Evolutionary conservation across 2,888 invertebrate species (phyloP).

Genomic region (Troides oblongomaculatus): DNA sequence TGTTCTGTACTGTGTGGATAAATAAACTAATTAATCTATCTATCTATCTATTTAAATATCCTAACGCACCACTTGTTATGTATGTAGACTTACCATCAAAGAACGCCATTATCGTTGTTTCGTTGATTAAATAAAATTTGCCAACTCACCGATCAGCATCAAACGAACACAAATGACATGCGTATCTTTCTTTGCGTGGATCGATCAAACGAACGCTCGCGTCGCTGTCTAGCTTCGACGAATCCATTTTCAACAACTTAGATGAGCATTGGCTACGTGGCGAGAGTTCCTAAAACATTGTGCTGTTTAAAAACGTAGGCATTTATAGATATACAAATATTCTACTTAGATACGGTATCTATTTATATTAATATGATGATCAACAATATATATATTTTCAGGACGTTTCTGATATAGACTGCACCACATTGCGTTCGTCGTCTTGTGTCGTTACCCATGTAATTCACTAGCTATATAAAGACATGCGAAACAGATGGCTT

Average conservation of each 20-base stretch:
- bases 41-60: too few species aligned
- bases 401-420: too few species aligned
- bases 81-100: background rate
- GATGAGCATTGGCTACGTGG: slow-evolving; percentile 55
- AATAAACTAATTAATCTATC: too few species aligned
- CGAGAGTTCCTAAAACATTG: slow-evolving; percentile 43
- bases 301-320: background rate
- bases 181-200: slow-evolving; percentile 48
- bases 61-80: too few species aligned
- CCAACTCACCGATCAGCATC: slow-evolving; percentile 61
- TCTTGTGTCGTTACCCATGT: too few species aligned
- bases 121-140: background rate
- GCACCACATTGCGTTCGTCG: too few species aligned
- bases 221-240: slow-evolving; percentile 36
- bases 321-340: background rate
- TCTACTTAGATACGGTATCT: background rate
- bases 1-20: too few species aligned
- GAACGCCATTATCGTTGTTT: background rate
- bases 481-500: too few species aligned
- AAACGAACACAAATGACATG: slow-evolving; percentile 63
- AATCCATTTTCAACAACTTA: slow-evolving; percentile 46
- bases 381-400: too few species aligned
- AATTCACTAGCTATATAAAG: too few species aligned
- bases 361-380: background rate
- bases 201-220: slow-evolving; percentile 38